Evolutionary conservation across 1,140 invertebrate genomes (phyloP).

Genomic region (Caerostris darwini): DNA sequence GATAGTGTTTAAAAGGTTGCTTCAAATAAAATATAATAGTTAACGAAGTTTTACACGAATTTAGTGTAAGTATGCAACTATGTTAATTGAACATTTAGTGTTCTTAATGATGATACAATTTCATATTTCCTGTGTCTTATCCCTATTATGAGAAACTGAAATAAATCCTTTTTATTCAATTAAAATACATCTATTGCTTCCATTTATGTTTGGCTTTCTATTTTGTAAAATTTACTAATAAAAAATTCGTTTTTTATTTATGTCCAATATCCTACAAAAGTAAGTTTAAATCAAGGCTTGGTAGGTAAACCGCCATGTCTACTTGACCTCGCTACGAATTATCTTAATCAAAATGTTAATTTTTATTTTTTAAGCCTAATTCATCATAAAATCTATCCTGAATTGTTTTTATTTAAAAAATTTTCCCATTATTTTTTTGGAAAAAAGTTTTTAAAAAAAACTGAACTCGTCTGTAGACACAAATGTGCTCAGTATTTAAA

Average conservation of each 20-base stretch:
- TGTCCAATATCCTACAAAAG: not conserved
- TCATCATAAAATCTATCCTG: too few relatives aligned
- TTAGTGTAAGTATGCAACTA: not conserved
- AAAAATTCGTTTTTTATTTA: not conserved
- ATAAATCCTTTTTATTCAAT: not conserved
- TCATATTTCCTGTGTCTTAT: slow-evolving; percentile 49
- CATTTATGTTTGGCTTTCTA: not conserved
- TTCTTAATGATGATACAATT: slow-evolving; percentile 32
- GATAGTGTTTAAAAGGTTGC: not conserved
- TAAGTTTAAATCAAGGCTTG: not conserved
- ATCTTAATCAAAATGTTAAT: not conserved
- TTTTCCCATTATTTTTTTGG: too few relatives aligned
- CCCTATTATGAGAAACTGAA: not conserved
- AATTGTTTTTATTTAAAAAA: too few relatives aligned
- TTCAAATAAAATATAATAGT: not conserved
- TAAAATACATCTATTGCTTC: not conserved
- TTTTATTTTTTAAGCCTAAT: not conserved
- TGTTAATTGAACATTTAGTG: not conserved
- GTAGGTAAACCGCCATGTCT: slow-evolving; percentile 54
- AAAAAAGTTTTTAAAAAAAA: too few relatives aligned
- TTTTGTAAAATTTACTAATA: not conserved
- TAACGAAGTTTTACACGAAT: not conserved
- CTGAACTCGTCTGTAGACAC: too few relatives aligned
- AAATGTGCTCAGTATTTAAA: too few relatives aligned
- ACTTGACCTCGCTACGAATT: slow-evolving; percentile 50